These are phyloP conservation scores for Dipodomys spectabilis DNA, from an alignment of 2,113 vertebrate species.

Conservation along the genomic window DNA sequence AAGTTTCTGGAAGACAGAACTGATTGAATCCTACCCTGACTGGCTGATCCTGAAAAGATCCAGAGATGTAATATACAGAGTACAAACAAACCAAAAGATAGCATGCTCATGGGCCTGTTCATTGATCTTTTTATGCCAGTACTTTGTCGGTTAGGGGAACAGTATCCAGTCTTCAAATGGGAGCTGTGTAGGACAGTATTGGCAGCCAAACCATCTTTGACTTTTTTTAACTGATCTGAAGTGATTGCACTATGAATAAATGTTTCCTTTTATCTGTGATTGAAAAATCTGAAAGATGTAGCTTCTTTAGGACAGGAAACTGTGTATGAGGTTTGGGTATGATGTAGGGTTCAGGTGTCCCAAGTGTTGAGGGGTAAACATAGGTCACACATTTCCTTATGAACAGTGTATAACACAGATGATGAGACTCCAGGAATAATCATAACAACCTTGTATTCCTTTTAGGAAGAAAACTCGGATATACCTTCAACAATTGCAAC, in stretches of 20 bases:
- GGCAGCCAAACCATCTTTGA: too few relatives aligned
- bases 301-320: background rate
- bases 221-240: background rate
- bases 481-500: constrained; percentile 93
- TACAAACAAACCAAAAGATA: background rate
- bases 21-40: background rate
- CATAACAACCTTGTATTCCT: background rate
- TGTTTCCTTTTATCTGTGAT: background rate
- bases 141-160: rapidly evolving
- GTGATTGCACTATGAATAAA: background rate
- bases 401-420: background rate
- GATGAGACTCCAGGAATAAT: background rate
- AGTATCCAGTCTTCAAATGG: background rate
- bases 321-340: rapidly evolving
- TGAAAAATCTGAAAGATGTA: background rate
- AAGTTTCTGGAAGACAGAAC: background rate
- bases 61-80: background rate
- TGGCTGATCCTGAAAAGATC: background rate
- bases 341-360: background rate
- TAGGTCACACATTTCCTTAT: rapidly evolving
- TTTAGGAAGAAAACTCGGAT: constrained; percentile 94
- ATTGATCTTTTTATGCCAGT: background rate
- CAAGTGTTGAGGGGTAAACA: rapidly evolving
- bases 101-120: background rate
- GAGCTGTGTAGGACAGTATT: rapidly evolving